phyloP scores from a whole-genome alignment of 2,113 vertebrate genomes.

The Columba livia region DNA sequence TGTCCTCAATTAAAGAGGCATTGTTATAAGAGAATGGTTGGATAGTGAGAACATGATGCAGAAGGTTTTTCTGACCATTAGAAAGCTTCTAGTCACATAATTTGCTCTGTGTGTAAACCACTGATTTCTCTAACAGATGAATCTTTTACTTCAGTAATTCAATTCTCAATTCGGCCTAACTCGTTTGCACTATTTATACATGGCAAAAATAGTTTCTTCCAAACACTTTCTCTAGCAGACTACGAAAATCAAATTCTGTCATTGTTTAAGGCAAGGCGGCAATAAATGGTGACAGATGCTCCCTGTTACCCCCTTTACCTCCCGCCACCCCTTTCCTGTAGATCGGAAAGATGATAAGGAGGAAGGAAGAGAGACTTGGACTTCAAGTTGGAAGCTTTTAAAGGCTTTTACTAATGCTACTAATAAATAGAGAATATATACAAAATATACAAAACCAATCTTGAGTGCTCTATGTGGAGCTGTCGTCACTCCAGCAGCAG shows the following conservation, averaged over 20 bases:
- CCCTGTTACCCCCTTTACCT: too few relatives aligned
- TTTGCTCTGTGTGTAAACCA: background rate
- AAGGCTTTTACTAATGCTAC: too few relatives aligned
- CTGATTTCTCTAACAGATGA: background rate
- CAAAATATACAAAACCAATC: too few relatives aligned
- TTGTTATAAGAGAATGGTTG: background rate
- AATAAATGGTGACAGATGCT: too few relatives aligned
- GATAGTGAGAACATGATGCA: background rate
- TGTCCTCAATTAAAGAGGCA: accelerated
- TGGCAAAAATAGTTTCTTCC: background rate
- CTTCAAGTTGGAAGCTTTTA: too few relatives aligned
- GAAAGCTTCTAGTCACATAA: background rate
- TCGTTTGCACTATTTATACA: background rate
- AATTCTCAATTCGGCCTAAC: background rate
- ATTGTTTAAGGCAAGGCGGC: too few relatives aligned
- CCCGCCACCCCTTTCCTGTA: too few relatives aligned
- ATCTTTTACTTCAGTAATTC: background rate
- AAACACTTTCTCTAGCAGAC: background rate
- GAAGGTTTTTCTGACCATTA: background rate
- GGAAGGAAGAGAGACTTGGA: too few relatives aligned
- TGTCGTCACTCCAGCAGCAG: too few relatives aligned
- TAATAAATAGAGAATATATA: too few relatives aligned
- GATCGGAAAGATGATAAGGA: too few relatives aligned
- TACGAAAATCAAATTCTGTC: background rate
- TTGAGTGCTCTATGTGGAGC: too few relatives aligned